A percentile compares a stretch with the other conserved stretches of the same genome.
Conservation (phyloP, 2,888 invertebrate genomes). For the Nebria salina region DNA sequence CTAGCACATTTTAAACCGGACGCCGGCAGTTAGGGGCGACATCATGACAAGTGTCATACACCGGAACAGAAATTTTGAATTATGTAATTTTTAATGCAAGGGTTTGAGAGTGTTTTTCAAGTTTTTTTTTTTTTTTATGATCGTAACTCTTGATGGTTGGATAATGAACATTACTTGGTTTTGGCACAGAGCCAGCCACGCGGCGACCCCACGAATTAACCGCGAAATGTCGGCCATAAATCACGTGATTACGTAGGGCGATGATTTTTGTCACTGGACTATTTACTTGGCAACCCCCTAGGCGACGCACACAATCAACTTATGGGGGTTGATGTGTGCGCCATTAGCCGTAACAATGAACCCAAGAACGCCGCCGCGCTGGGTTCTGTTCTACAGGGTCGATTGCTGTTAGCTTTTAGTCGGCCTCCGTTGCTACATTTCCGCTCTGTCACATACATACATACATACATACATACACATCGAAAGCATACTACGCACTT, state of each 20-base stretch:
- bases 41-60: slow-evolving; percentile 59
- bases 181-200: slow-evolving; percentile 54
- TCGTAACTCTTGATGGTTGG: slow-evolving; percentile 48
- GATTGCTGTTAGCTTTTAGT: slow-evolving; percentile 18
- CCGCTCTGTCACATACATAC: neutral
- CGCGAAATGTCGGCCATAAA: slow-evolving; percentile 59
- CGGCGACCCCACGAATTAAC: slow-evolving; percentile 59
- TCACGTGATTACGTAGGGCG: slow-evolving; percentile 60
- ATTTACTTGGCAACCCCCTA: slow-evolving; percentile 54
- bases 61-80: slow-evolving; percentile 61
- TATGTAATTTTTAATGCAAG: slow-evolving; percentile 60
- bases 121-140: slow-evolving; percentile 48
- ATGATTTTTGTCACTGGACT: slow-evolving; percentile 59
- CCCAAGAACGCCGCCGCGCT: slow-evolving; percentile 10
- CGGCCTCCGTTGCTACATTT: slow-evolving; percentile 17
- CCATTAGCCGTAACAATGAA: slow-evolving; percentile 41
- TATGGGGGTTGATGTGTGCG: slow-evolving; percentile 47
- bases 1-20: slow-evolving; percentile 59
- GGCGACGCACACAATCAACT: slow-evolving; percentile 51
- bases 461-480: neutral
- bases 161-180: slow-evolving; percentile 53
- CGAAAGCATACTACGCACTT: neutral
- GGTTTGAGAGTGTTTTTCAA: slow-evolving; percentile 44
- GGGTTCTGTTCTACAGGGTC: neutral
- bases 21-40: slow-evolving; percentile 59